These are phyloP conservation scores for Drosophila sechellia DNA, from an alignment of 1,140 invertebrate genomes.

Conservation along the genomic window DNA sequence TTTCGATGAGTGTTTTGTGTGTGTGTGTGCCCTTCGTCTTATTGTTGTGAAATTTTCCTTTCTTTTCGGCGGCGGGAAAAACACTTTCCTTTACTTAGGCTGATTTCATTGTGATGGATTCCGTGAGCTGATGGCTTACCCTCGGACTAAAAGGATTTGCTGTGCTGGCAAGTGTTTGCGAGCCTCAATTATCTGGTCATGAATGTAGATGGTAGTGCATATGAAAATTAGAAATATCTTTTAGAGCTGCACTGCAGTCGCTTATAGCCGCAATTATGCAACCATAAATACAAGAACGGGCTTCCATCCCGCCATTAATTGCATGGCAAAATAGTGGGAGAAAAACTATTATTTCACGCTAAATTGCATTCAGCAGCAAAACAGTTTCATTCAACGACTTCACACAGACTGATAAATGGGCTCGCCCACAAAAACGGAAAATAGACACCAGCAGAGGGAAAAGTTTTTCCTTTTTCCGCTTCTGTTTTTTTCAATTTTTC, in stretches of 20 bases:
- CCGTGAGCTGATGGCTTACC: constrained; percentile 42
- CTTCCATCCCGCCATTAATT: constrained; percentile 17
- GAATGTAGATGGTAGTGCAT: not conserved
- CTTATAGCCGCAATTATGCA: constrained; percentile 21
- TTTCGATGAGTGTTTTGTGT: constrained; percentile 54
- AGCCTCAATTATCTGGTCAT: constrained; percentile 5
- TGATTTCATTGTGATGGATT: constrained; percentile 79
- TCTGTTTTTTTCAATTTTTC: no score
- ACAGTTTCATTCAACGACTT: constrained; percentile 65
- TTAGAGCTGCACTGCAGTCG: not conserved
- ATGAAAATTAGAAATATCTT: not conserved
- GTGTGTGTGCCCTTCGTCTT: constrained; percentile 34
- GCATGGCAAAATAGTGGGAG: constrained; percentile 24
- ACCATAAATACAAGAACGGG: constrained; percentile 21
- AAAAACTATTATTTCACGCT: constrained; percentile 60
- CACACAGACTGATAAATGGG: constrained; percentile 72
- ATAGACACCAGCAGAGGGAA: constrained; percentile 19
- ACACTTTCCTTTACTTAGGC: constrained; percentile 66
- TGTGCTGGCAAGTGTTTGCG: constrained; percentile 6
- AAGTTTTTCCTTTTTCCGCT: constrained; percentile 15
- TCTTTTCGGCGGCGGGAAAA: constrained; percentile 27
- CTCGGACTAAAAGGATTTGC: constrained; percentile 17
- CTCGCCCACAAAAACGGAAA: constrained; percentile 11
- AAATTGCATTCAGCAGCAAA: constrained; percentile 67
- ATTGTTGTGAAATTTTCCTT: constrained; percentile 40